Conservation (phyloP, 37 sponge, comb jelly and placozoan species). For the Halisarca cf. caerulea region DNA sequence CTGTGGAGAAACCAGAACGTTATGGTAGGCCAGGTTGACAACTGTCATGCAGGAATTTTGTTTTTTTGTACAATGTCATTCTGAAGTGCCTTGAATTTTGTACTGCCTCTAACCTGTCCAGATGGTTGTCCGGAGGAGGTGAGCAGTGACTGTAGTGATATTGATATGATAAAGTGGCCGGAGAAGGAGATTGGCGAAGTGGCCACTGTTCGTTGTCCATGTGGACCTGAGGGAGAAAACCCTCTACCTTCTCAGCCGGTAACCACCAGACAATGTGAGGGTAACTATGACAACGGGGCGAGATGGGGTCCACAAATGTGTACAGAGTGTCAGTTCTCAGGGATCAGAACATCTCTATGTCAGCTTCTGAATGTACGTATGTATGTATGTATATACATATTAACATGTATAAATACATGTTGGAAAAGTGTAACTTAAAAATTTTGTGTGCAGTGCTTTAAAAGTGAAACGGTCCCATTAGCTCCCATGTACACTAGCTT, state of each 20-base stretch:
- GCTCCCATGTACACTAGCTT: too few relatives aligned
- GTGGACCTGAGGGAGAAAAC: background rate
- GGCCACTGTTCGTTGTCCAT: slow-evolving; percentile 37
- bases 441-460: too few relatives aligned
- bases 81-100: too few relatives aligned
- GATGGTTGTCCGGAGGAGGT: background rate
- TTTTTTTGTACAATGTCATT: too few relatives aligned
- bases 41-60: too few relatives aligned
- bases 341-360: slow-evolving; percentile 19
- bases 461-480: too few relatives aligned
- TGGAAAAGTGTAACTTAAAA: too few relatives aligned
- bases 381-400: too few relatives aligned
- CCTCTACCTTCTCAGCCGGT: background rate
- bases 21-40: too few relatives aligned
- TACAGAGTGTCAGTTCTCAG: slow-evolving; percentile 33
- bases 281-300: slow-evolving; percentile 37
- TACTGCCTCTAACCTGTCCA: too few relatives aligned
- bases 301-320: slow-evolving; percentile 34
- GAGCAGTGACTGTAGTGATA: background rate
- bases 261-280: slow-evolving; percentile 47
- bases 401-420: too few relatives aligned
- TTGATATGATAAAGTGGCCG: slow-evolving; percentile 14
- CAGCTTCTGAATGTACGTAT: slow-evolving; percentile 31
- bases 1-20: background rate
- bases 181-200: slow-evolving; percentile 37